phyloP scores from a whole-genome alignment of 2,797 vertebrate genomes.

The Ciconia nigra region DNA sequence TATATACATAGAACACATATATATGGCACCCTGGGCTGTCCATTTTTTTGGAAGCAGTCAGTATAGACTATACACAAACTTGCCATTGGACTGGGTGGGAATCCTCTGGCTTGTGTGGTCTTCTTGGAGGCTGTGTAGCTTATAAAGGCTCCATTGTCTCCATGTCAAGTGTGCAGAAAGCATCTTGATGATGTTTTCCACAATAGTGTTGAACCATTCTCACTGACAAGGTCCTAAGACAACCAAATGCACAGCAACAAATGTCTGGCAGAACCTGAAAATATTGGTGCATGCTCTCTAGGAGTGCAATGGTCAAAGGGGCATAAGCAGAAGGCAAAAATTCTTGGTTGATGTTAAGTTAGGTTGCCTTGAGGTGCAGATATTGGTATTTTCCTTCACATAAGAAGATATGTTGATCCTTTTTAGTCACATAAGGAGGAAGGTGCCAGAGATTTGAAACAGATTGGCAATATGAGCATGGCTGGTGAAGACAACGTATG shows the following conservation, averaged over 20 bases:
- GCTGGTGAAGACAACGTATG: not conserved
- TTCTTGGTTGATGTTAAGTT: not conserved
- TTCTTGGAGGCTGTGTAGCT: not conserved
- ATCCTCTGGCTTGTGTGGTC: not conserved
- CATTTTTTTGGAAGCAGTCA: not conserved
- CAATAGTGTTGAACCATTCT: not conserved
- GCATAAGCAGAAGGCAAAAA: not conserved
- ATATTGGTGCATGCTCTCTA: not conserved
- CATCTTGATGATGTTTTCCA: not conserved
- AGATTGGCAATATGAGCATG: not conserved
- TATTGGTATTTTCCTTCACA: not conserved
- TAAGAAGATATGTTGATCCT: not conserved
- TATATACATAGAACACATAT: not conserved
- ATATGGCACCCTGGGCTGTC: not conserved
- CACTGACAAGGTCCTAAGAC: not conserved
- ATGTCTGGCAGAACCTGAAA: not conserved
- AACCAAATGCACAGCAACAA: not conserved
- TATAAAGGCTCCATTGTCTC: not conserved
- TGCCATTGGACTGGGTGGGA: not conserved
- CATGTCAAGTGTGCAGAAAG: not conserved
- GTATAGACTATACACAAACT: not conserved
- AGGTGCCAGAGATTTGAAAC: not conserved
- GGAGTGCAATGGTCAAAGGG: not conserved
- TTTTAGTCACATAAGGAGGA: not conserved
- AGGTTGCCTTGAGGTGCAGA: not conserved